Conservation (phyloP, 2,797 vertebrate genomes). For the Macroramphosus scolopax region DNA sequence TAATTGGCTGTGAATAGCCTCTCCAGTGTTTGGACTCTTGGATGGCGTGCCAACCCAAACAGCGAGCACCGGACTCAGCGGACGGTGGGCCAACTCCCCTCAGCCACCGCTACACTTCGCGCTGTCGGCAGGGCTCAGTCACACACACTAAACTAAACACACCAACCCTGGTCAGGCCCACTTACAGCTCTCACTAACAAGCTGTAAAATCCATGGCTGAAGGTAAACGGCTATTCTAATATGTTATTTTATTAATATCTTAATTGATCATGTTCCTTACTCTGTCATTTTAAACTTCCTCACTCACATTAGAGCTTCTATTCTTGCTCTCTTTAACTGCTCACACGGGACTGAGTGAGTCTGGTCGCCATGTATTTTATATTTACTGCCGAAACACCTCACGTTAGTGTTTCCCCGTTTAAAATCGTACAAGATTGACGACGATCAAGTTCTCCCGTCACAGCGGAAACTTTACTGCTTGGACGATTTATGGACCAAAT, state of each 20-base stretch:
- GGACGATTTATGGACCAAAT: too few species aligned
- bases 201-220: conserved; percentile 7
- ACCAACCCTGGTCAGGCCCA: conserved; percentile 61
- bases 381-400: too few species aligned
- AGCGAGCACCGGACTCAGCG: conserved; percentile 61
- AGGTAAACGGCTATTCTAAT: conserved; percentile 8
- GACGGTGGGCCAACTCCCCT: conserved; percentile 72
- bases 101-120: conserved; percentile 74
- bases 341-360: too few species aligned
- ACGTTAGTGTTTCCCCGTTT: too few species aligned
- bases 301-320: too few species aligned
- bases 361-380: too few species aligned
- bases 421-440: too few species aligned
- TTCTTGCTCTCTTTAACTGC: too few species aligned
- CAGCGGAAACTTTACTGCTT: too few species aligned
- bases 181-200: conserved; percentile 54
- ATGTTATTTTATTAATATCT: conserved; percentile 5
- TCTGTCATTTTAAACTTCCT: neutral
- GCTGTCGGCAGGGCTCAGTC: conserved; percentile 79
- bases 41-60: conserved; percentile 81
- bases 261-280: neutral
- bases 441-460: too few species aligned
- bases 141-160: conserved; percentile 70
- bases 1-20: conserved; percentile 81
- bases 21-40: conserved; percentile 75